These are phyloP conservation scores for Criorhina ranunculi DNA, from an alignment of 2,888 invertebrate species.

Conservation along the genomic window DNA sequence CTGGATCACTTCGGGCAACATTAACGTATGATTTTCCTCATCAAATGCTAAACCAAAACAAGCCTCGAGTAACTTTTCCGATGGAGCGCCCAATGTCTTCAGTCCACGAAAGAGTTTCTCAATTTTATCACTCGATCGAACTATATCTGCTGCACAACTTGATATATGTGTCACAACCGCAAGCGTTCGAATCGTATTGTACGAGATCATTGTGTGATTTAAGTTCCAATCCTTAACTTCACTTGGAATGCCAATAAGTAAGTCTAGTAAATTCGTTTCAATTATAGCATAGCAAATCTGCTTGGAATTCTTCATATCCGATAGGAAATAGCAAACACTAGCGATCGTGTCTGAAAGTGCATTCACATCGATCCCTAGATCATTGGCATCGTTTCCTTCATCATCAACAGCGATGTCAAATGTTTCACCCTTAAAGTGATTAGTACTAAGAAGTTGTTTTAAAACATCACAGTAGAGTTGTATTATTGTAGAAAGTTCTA, in stretches of 20 bases:
- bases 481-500: slow-evolving; percentile 85
- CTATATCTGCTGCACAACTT: slow-evolving; percentile 78
- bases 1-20: slow-evolving; percentile 85
- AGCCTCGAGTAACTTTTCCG: slow-evolving; percentile 84
- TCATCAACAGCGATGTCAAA: slow-evolving; percentile 81
- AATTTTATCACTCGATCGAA: slow-evolving; percentile 80
- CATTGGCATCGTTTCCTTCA: slow-evolving; percentile 77
- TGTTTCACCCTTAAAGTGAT: slow-evolving; percentile 81
- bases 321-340: slow-evolving; percentile 82
- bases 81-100: slow-evolving; percentile 84
- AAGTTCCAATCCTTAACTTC: slow-evolving; percentile 82
- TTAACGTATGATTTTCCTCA: slow-evolving; percentile 79
- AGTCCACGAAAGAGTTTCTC: slow-evolving; percentile 81
- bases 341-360: slow-evolving; percentile 83
- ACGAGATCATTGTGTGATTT: slow-evolving; percentile 80
- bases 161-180: slow-evolving; percentile 81
- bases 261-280: slow-evolving; percentile 84
- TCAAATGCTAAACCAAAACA: slow-evolving; percentile 85
- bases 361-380: slow-evolving; percentile 81
- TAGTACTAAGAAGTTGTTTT: slow-evolving; percentile 82
- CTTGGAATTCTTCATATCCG: slow-evolving; percentile 77
- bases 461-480: slow-evolving; percentile 84
- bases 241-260: slow-evolving; percentile 83
- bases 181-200: slow-evolving; percentile 81
- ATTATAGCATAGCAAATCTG: slow-evolving; percentile 82